Conservation (phyloP, 2,888 invertebrate genomes). For the Caenorhabditis angaria region DNA sequence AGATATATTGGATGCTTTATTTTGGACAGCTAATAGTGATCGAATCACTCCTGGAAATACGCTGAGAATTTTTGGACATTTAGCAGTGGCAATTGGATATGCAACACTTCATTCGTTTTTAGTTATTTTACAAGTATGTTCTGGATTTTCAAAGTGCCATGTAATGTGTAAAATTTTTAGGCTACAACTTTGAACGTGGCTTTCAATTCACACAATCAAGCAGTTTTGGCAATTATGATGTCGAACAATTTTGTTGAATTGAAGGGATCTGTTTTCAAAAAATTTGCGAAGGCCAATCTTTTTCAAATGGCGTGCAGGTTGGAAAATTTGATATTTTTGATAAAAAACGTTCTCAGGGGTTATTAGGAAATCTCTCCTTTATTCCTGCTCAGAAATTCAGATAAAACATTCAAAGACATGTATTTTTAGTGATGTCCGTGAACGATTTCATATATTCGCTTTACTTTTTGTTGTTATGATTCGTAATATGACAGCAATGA, state of each 20-base stretch:
- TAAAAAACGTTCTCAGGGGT: constrained; percentile 3
- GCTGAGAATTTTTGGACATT: constrained; percentile 81
- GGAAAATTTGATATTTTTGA: too few relatives aligned
- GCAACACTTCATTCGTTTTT: constrained; percentile 81
- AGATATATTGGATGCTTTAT: constrained; percentile 94
- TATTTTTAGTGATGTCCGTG: constrained; percentile 94
- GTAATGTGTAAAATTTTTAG: constrained; percentile 77
- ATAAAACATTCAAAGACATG: too few relatives aligned
- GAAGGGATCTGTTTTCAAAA: constrained; percentile 96
- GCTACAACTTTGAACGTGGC: constrained; percentile 98
- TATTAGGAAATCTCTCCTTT: constrained; percentile 2
- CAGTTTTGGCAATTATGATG: constrained; percentile 97
- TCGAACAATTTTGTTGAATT: constrained; percentile 99
- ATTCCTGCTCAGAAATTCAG: too few relatives aligned
- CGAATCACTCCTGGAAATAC: constrained; percentile 78
- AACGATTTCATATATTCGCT: constrained; percentile 90
- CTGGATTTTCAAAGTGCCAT: neutral
- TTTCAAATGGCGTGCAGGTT: constrained; percentile 91
- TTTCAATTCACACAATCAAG: constrained; percentile 97
- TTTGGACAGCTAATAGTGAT: constrained; percentile 90
- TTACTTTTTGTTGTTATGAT: constrained; percentile 90
- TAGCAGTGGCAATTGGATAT: constrained; percentile 88
- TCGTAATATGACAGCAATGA: constrained; percentile 97
- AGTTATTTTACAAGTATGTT: constrained; percentile 78
- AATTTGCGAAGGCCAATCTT: constrained; percentile 96